Evolutionary conservation across 2,888 invertebrate species (phyloP), one percentile per base, ranked within the genome.

Genomic region (Troilus luridus): DNA sequence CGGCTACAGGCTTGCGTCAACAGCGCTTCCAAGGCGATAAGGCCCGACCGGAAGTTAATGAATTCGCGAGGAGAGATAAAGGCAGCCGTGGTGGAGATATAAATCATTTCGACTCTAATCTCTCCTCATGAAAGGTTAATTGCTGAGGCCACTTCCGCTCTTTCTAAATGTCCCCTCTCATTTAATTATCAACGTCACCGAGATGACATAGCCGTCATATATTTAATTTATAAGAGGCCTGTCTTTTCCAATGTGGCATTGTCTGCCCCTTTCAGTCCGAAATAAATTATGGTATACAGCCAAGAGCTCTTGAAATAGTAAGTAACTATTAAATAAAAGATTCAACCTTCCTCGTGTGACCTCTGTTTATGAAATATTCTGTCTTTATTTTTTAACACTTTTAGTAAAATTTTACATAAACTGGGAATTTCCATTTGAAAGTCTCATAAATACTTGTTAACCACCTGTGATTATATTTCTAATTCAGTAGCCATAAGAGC

Each of bases 31-130:
- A 58, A n/a, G 19, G 2, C 56, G 85, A 85, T 56, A 85, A 56
- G 56, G 56, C 85, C n/a, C n/a, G 56, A n/a, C 85, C 85, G 85
- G 85, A 85, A 85, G 85, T 85, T 85, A 85, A 85, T 85, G 85
- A 85, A 85, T 56, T 85, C 56, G 56, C 85, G 56, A 85, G 85
- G 56, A 11, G n/a, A n/a, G 56, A 85, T 85, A 85, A 85, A 56
- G 85, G 56, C 12, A 1, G 56, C 56, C 41, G 10, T 56, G 85
- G 85, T n/a, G 56, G 54, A 85, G 85, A 85, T 85, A 85, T 85
- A 85, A 85, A 56, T 56, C 56, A 85, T 85, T 85, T 85, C 10
- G 12, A 58, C 56, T n/a, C 56, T 56, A 85, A 85, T 85, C 85
- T 56, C 8, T 54, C 21, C 27, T 58, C n/a, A 11, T 85, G 85